Evolutionary conservation across 2,797 vertebrate species (phyloP), one percentile per base, ranked within the genome.

Genomic region (Rhinoraja longicauda): DNA sequence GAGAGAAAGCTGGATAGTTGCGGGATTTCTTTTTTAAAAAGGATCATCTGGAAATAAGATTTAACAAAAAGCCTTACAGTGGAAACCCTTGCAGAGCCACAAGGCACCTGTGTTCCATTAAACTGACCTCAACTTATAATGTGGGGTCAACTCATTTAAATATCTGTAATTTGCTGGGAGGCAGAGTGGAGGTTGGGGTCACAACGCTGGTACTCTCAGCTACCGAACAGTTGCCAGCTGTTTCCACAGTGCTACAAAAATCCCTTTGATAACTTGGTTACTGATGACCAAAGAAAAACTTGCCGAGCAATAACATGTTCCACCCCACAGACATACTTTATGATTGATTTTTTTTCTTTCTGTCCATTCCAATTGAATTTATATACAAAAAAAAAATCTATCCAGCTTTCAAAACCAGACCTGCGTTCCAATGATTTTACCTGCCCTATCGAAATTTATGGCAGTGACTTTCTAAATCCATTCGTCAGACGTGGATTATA

Each of bases 71-170:
- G 62, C n/a, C 62, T 88, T 67, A 3, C 59, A n/a, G 59, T 24
- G 17, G 62, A 9, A 36, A 2, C n/a, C 8, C 84, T 67, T 67
- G 7, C 59, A 21, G 84, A 67, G 17, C 84, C 26, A 32, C 0
- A n/a, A 36, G 36, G n/a, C 84, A 88, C 84, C 62, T 88, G 84
- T 88, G 59, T 32, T 88, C 17, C 7, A 21, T 62, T 67, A 36
- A 67, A 67, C 62, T 67, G 84, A 88, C 62, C 32, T 67, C n/a
- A 32, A 2, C n/a, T 62, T 67, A 32, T 67, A 88, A 67, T 67
- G n/a, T 88, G 62, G 36, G 84, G 62, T 88, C 62, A 88, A 88
- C 84, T 88, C 17, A 88, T 88, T 88, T 88, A 88, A 67, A 88
- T 88, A 88, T 36, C 36, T 62, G 36, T 64, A 59, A 86, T 86